A percentile compares a stretch with the other conserved stretches of the same genome.
Conservation (phyloP, 2,113 vertebrate genomes). For the Columba livia region DNA sequence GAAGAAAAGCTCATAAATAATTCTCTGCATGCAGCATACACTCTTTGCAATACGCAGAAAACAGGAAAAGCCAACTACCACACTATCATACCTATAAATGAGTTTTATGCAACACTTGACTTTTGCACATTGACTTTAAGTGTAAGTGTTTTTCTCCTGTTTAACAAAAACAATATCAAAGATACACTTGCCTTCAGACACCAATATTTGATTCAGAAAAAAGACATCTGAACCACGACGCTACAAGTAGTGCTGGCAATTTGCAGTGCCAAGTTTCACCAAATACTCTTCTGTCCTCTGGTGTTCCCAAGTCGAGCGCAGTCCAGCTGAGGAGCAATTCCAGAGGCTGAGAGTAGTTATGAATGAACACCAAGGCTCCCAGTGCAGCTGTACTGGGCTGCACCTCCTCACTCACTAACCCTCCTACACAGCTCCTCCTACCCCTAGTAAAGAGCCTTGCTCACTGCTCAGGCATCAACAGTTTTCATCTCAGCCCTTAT, state of each 20-base stretch:
- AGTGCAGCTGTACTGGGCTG: neutral
- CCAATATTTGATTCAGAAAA: neutral
- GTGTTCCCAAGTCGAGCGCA: neutral
- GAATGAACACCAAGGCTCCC: neutral
- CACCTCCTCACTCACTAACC: neutral
- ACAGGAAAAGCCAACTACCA: neutral
- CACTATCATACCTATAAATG: neutral
- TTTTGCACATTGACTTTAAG: neutral
- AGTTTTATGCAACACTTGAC: neutral
- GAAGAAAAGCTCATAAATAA: constrained; percentile 7
- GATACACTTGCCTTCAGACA: constrained; percentile 61
- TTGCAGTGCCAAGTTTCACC: neutral
- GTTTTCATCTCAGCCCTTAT: neutral
- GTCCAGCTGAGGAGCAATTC: neutral
- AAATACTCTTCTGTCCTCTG: neutral
- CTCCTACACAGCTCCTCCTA: constrained; percentile 37
- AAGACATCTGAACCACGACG: neutral
- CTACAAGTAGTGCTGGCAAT: neutral
- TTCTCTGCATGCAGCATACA: neutral
- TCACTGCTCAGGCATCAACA: constrained; percentile 35
- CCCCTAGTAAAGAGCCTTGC: neutral
- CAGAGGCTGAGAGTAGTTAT: neutral
- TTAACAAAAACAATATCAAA: constrained; percentile 1
- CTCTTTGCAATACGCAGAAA: neutral
- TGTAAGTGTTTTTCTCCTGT: neutral